phyloP scores from a whole-genome alignment of 2,113 vertebrate species.

The Rhabdomys dilectus region DNA sequence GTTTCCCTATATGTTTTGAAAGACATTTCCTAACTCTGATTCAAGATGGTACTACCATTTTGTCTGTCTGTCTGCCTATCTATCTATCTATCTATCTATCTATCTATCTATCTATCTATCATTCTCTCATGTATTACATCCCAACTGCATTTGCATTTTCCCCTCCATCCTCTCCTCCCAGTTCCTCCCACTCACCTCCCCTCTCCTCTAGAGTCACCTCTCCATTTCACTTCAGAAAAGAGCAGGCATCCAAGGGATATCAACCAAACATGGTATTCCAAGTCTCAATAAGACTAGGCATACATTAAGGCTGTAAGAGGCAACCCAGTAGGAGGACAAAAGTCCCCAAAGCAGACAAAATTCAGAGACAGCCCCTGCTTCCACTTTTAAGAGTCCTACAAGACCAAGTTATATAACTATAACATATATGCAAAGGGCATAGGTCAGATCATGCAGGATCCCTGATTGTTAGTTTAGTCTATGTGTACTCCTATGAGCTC shows the following conservation, averaged over 20 bases:
- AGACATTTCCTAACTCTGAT: background rate
- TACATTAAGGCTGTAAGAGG: background rate
- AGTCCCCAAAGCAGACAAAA: background rate
- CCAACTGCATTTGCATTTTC: background rate
- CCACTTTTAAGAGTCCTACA: background rate
- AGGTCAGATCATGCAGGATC: background rate
- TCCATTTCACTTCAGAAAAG: background rate
- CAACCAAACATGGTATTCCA: background rate
- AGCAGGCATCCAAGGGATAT: background rate
- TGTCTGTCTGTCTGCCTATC: fast-evolving
- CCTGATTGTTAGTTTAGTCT: background rate
- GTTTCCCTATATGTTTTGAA: background rate
- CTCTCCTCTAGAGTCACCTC: background rate
- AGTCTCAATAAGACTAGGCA: background rate
- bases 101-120: no score
- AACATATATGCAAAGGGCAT: background rate
- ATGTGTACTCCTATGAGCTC: background rate
- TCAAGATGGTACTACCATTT: background rate
- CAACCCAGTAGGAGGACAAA: background rate
- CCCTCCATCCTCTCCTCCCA: background rate
- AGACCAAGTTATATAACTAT: background rate
- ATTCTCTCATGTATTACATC: no score
- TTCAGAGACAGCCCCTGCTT: background rate
- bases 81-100: background rate
- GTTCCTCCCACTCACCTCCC: background rate